A percentile compares a stretch with the other conserved stretches of the same genome.
phyloP scores from a whole-genome alignment of 2,797 vertebrate genomes.

The Myotis findleyi region DNA sequence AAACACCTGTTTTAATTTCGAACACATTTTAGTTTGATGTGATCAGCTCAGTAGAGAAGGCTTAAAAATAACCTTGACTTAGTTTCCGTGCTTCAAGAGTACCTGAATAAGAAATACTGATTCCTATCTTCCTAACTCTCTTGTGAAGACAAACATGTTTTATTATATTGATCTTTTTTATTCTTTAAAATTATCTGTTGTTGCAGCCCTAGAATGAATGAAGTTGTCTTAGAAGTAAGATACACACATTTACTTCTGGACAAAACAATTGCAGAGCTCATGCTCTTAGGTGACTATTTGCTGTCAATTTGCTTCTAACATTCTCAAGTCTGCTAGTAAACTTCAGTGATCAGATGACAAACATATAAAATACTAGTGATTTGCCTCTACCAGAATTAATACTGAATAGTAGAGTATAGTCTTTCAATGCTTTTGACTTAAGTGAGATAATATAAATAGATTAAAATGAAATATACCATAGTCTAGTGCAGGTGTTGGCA shows the following conservation, averaged over 20 bases:
- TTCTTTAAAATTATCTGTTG: not conserved
- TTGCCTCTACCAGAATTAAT: not conserved
- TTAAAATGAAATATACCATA: not conserved
- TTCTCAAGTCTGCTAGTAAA: not conserved
- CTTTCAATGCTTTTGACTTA: not conserved
- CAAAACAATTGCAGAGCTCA: not conserved
- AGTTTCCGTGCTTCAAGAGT: not conserved
- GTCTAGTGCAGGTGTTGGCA: not conserved
- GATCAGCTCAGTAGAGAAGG: conserved; percentile 5
- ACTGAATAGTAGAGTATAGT: not conserved
- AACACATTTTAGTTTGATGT: not conserved
- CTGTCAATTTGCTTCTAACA: not conserved
- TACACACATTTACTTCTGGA: not conserved
- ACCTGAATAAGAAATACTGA: not conserved
- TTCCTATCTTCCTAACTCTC: not conserved
- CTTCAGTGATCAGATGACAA: not conserved
- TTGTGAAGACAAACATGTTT: not conserved
- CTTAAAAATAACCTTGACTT: conserved; percentile 16
- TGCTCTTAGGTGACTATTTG: not conserved
- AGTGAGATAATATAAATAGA: not conserved
- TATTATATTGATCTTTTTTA: not conserved
- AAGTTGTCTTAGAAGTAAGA: not conserved
- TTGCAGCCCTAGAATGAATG: not conserved
- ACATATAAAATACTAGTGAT: not conserved
- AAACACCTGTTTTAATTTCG: not conserved